Evolutionary conservation across 1,140 invertebrate species (phyloP), one percentile per base, ranked within the genome.

Genomic region (Aphaenogaster rudis): DNA sequence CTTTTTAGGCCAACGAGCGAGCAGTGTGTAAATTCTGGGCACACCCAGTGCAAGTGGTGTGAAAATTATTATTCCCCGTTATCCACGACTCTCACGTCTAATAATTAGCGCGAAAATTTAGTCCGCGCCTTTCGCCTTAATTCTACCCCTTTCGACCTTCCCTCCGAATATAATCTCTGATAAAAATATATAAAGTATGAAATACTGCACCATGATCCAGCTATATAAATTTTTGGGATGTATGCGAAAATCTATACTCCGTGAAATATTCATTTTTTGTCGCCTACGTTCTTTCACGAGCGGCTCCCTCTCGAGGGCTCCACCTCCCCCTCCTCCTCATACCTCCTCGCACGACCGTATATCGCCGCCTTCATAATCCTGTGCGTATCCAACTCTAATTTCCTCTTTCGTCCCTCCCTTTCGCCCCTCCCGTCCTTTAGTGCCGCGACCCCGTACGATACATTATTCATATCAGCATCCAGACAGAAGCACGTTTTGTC

Each of bases 381-480:
- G 28, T 69, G 48, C 84, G 59, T 79, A 67, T 86, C 71, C 69
- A 72, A 86, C 69, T 67, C 72, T 80, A 80, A 57, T 63, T 88
- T 74, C 79, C 66, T 76, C 87, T 86, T 77, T 85, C 72, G 57
- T 69, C 57, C 78, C 50, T 45, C 45, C 39, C 42, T 61, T 48
- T 45, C 21, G 17, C 57, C 67, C 71, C 64, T 52, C 88, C 5
- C 50, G 50, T 59, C 64, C 21, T n/a, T 66, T 50, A 45, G 63
- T 81, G 86, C 77, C 86, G 52, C 78, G 88, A 69, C 81, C 63
- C 88, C 71, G 84, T 86, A 78, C 87, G 88, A 91, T 93, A 90
- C 91, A 93, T 93, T 93, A 93, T 93, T 92, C 91, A 92, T 93
- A 92, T 86, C 81, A 81, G 72, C 79, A 82, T 78, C 88, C 84